Conservation (phyloP, 2,888 invertebrate genomes). For the Mesorhabditis sp. region DNA sequence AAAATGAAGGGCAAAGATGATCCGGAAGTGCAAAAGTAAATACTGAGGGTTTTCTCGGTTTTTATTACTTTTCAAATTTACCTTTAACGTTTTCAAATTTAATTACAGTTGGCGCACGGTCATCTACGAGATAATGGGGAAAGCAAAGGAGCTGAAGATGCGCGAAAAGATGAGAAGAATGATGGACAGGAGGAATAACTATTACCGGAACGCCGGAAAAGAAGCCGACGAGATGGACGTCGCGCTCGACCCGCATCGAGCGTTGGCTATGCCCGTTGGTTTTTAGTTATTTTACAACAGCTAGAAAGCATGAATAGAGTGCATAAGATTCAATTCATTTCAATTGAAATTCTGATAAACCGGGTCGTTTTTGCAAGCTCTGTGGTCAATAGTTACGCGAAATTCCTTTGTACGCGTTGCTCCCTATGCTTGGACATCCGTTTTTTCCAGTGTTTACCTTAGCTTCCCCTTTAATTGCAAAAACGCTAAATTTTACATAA, state of each 20-base stretch:
- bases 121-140: constrained; percentile 27
- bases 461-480: no score
- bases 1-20: not conserved
- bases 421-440: no score
- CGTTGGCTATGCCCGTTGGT: constrained; percentile 6
- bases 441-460: no score
- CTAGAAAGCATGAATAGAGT: no score
- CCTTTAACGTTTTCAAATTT: no score
- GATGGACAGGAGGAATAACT: constrained; percentile 28
- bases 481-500: no score
- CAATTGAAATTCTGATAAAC: no score
- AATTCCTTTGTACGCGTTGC: no score
- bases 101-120: constrained; percentile 32
- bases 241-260: constrained; percentile 4
- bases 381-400: no score
- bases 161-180: constrained; percentile 29
- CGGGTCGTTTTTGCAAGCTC: no score
- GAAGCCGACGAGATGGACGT: constrained; percentile 18
- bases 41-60: not conserved
- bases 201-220: constrained; percentile 21
- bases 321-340: no score
- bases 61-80: no score
- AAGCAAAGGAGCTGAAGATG: constrained; percentile 25
- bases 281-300: not conserved
- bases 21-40: not conserved